These are phyloP conservation scores for Chrosomus eos DNA, from an alignment of 2,797 vertebrate genomes.

Conservation along the genomic window DNA sequence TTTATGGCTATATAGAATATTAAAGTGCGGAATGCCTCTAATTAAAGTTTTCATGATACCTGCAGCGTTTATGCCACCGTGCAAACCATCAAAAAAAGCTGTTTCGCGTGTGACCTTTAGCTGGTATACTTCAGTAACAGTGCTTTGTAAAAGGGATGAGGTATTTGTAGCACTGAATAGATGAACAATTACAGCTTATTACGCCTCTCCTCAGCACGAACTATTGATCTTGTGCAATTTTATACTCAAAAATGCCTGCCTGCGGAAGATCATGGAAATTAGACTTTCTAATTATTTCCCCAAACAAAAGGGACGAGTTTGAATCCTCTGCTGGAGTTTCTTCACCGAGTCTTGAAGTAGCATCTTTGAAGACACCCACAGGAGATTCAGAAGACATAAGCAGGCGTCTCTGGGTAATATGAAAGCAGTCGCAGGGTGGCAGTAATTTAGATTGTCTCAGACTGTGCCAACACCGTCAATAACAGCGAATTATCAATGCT, in stretches of 20 bases:
- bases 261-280: slow-evolving; percentile 54
- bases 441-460: slow-evolving; percentile 52
- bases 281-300: slow-evolving; percentile 64
- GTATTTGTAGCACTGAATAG: slow-evolving; percentile 35
- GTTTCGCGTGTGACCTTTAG: slow-evolving; percentile 2
- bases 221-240: slow-evolving; percentile 49
- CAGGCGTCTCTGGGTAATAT: slow-evolving; percentile 7
- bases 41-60: slow-evolving; percentile 15
- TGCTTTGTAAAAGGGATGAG: slow-evolving; percentile 29
- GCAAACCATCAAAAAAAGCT: slow-evolving; percentile 27
- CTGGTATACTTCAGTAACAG: neutral
- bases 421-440: slow-evolving; percentile 28
- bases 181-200: slow-evolving; percentile 50
- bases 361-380: slow-evolving; percentile 51
- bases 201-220: slow-evolving; percentile 21
- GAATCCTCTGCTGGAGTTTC: slow-evolving; percentile 49
- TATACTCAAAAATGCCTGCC: slow-evolving; percentile 51
- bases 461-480: slow-evolving; percentile 37
- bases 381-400: slow-evolving; percentile 23
- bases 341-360: slow-evolving; percentile 9
- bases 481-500: slow-evolving; percentile 33
- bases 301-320: slow-evolving; percentile 56
- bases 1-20: slow-evolving; percentile 6
- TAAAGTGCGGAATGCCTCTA: slow-evolving; percentile 3
- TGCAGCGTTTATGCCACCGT: slow-evolving; percentile 14